phyloP scores from a whole-genome alignment of 2,797 vertebrate genomes.

The Periparus ater region DNA sequence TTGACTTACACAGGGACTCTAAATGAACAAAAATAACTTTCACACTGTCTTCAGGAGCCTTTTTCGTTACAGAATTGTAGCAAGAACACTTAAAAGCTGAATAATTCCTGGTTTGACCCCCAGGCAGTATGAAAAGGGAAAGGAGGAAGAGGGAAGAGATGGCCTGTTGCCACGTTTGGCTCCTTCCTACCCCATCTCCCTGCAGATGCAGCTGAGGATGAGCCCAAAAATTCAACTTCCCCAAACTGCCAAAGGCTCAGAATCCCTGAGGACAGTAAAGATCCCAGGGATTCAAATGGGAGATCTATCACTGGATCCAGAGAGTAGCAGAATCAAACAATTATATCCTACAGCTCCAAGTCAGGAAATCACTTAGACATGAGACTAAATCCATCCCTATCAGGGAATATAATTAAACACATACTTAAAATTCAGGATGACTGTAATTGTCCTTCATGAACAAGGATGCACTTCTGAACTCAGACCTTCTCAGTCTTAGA shows the following conservation, averaged over 20 bases:
- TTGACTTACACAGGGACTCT: neutral
- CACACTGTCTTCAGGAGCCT: neutral
- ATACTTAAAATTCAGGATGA: neutral
- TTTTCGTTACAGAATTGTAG: neutral
- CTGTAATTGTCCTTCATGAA: neutral
- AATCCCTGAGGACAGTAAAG: neutral
- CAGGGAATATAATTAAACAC: conserved; percentile 39
- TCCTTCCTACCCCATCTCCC: neutral
- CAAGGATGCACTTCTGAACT: neutral
- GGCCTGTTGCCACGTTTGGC: neutral
- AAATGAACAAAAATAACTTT: neutral
- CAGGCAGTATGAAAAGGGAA: neutral
- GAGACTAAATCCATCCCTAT: neutral
- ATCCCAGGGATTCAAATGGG: neutral
- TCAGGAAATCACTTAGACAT: conserved; percentile 10
- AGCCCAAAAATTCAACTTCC: neutral
- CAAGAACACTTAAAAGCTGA: neutral
- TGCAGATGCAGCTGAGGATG: neutral
- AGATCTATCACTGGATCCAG: neutral
- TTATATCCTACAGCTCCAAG: neutral
- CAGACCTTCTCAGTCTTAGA: neutral
- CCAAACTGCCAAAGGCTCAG: neutral
- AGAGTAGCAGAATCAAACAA: neutral
- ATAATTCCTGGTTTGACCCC: neutral
- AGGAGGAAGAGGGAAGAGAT: neutral